Base-by-base conservation (phyloP, 2,888 invertebrate genomes). In the Drosophila neotestacea region DNA sequence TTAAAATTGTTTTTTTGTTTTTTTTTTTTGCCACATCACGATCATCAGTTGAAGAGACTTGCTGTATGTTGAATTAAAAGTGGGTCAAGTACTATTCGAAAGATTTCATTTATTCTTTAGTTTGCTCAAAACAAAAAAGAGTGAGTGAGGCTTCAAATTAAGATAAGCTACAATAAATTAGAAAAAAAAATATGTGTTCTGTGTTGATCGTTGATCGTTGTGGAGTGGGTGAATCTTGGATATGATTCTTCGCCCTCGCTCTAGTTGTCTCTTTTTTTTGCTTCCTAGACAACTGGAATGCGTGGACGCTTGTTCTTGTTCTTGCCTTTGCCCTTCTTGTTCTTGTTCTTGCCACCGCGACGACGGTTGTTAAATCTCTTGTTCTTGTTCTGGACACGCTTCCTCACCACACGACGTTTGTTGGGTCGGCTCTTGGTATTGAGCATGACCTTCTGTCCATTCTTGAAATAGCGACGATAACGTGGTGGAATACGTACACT, bases 401-500 rank as follows among this genome's bases (percentile, higher is more conserved):
- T 89, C 32, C 75, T 73, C n/a, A 79, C 56, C 2, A 83, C 83
- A 16, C 91, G 90, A n/a, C 86, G 83, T 69, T 73, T 90, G 47
- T 6, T 48, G 7, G 81, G 77, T 2, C 83, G 77, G 4, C 68
- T 76, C 70, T 81, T 81, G 48, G 83, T 74, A 56, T 88, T 90
- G 22, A 91, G 62, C 81, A 86, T 79, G n/a, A 90, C 84, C 48
- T 85, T 90, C 56, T 90, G 91, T 5, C 92, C 92, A 46, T 89
- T 90, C 71, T 89, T 88, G 73, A 91, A 92, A 70, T 90, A 91
- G 47, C 85, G 84, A 9, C 89, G 81, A 47, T 92, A 91, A 10
- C 88, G 81, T 3, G 87, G 83, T 2, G 92, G 92, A 11, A 92
- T 78, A 1, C 91, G 85, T 1, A 92, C 88, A 39, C 83, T 86